Evolutionary conservation across 2,888 invertebrate species (phyloP), one percentile per base, ranked within the genome.

Genomic region (Adelognathus sp.): DNA sequence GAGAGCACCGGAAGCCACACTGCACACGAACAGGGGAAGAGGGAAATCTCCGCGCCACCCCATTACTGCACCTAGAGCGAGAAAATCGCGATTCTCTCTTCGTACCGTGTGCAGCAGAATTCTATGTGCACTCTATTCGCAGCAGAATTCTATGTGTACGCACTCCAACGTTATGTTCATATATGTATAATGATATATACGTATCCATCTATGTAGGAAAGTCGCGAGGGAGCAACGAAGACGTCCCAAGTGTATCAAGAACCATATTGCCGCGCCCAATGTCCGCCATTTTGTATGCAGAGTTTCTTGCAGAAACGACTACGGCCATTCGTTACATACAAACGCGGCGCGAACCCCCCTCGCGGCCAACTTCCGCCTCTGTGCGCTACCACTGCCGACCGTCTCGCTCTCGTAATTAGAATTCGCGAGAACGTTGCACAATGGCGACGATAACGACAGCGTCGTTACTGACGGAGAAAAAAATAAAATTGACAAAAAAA

Each of bases 211-310:
- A 18, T 21, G 7, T 70, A 60, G 50, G n/a, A 50, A 33, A 5
- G 18, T 44, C 33, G 50, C 33, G 36, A 16, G 18, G 33, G 63
- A 14, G 39, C 29, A 11, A 27, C 61, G 60, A 24, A 33, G 29
- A 31, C 9, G 18, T 3, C 24, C 11, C 76, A 27, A 71, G 71
- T 58, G 21, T 21, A 58, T 46, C 54, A 11, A 14, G 67, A 69
- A 33, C 18, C 60, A 36, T 36, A 21, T n/a, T n/a, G 54, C 70
- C 79, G 75, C 79, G 75, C 79, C 75, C 75, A 69, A 44, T 44
- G 7, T 3, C 50, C 79, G 71, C 79, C 79, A 79, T 79, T 79
- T 79, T 75, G 66, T 75, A 61, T n/a, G n/a, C 54, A n/a, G 18
- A 52, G 56, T 71, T 78, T 70, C 71, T 75, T 50, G 71, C 64